Evolutionary conservation across 2,797 vertebrate species (phyloP), one percentile per base, ranked within the genome.

Genomic region (Labeo calbasu): DNA sequence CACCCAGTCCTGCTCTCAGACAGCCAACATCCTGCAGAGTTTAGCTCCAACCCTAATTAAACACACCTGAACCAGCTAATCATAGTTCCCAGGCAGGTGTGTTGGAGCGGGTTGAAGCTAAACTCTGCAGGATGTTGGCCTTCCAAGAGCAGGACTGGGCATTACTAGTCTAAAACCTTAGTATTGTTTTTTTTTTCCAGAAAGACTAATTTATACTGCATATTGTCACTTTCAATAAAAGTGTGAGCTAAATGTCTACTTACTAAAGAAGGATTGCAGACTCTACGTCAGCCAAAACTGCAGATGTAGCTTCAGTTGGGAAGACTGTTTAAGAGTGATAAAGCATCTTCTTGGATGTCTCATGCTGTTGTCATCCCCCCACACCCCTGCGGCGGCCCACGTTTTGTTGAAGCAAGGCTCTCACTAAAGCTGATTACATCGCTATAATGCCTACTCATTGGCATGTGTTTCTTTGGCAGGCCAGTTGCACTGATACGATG

Each of bases 361-460:
- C 83, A 84, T 85, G 21, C 85, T 83, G 80, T 83, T 69, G 65
- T 82, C 85, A 86, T 68, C 77, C 57, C 40, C 77, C 78, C 53
- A 73, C 79, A 73, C 59, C 57, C 75, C 71, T 14, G 25, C 4
- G 6, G 50, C 23, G 14, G 78, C 78, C 32, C 68, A 61, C 3
- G 17, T 71, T 63, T 59, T 65, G 70, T 53, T 76, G 40, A 70
- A 78, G 4, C 51, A 50, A 76, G 51, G 32, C 40, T 66, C 66
- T 83, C 81, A 75, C 77, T 59, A 68, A 84, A 68, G 28, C 75
- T 80, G 77, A 81, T 88, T 84, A 88, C 75, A 87, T 88, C 48
- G 53, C 21, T 70, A 15, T 66, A 59, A 77, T 88, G 75, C 46
- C 71, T 75, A 57, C 73, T 66, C 48, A 51, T 32, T 28, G 72